Conservation (phyloP, 2,113 vertebrate genomes). For the Suncus etruscus region DNA sequence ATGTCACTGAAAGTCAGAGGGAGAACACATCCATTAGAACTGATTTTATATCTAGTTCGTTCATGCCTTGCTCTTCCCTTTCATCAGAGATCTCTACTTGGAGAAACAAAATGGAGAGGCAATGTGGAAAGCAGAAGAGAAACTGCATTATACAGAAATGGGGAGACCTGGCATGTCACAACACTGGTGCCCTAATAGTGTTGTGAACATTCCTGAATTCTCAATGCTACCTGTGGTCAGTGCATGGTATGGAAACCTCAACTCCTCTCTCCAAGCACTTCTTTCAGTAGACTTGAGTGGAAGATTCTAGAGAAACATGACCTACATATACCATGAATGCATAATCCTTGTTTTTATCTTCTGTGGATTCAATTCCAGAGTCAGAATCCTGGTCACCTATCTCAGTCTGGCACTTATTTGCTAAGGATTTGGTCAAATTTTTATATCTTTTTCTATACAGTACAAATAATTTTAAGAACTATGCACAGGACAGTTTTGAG, state of each 20-base stretch:
- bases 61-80: not conserved
- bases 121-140: not conserved
- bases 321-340: not conserved
- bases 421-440: not conserved
- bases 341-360: not conserved
- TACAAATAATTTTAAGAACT: not conserved
- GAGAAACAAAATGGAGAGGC: not conserved
- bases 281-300: not conserved
- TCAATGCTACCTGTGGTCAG: not conserved
- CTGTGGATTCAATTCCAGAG: not conserved
- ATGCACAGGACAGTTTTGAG: not conserved
- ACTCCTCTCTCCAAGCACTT: not conserved
- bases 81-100: not conserved
- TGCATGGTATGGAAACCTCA: not conserved
- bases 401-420: not conserved
- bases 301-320: not conserved
- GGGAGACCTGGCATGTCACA: not conserved
- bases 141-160: not conserved
- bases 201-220: not conserved
- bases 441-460: not conserved
- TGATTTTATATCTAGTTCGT: not conserved
- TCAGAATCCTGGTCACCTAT: not conserved
- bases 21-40: not conserved
- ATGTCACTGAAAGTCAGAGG: not conserved
- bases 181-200: not conserved